A percentile compares a stretch with the other conserved stretches of the same genome.
Conservation (phyloP, 2,888 invertebrate species). For the Glaucopsyche alexis region DNA sequence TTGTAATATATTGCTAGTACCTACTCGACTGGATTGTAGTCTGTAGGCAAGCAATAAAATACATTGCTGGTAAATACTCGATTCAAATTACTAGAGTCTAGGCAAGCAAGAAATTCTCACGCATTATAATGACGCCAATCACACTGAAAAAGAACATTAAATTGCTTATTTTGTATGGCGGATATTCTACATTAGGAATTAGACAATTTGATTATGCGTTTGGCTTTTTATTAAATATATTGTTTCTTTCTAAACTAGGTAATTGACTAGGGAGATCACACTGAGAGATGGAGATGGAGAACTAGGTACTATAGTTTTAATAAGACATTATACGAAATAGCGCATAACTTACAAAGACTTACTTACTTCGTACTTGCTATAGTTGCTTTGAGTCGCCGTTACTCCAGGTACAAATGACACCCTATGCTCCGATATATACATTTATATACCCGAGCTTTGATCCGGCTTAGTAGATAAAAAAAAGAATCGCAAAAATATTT, state of each 20-base stretch:
- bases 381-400: not conserved
- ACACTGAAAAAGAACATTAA: not conserved
- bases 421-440: no score
- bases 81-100: not conserved
- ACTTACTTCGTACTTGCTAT: not conserved
- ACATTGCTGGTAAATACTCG: not conserved
- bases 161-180: not conserved
- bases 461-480: no score
- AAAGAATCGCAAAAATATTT: no score
- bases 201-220: not conserved
- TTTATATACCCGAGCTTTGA: no score
- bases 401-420: no score
- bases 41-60: no score
- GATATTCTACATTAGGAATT: not conserved
- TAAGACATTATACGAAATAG: not conserved
- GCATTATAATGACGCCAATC: not conserved
- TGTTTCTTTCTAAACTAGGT: not conserved
- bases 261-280: not conserved
- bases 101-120: constrained; percentile 4
- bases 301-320: no score
- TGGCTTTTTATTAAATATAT: not conserved
- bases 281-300: no score
- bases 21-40: not conserved
- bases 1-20: constrained; percentile 5
- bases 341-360: not conserved